These are phyloP conservation scores for Podotricha telesiphe DNA, from an alignment of 2,888 invertebrate genomes.

Conservation along the genomic window DNA sequence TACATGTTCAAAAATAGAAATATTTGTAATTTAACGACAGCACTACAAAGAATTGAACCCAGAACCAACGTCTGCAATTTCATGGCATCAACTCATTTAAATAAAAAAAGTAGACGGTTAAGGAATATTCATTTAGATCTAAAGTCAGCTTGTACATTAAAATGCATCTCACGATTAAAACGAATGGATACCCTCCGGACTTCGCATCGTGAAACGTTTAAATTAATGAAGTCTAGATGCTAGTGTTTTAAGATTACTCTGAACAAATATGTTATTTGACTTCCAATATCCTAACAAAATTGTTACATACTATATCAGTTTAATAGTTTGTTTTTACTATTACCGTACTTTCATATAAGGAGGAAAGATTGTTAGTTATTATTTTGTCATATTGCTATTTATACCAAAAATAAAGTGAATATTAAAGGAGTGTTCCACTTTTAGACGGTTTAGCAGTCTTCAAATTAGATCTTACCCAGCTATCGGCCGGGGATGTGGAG, in stretches of 20 bases:
- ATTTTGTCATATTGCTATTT: background rate
- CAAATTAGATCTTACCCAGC: slow-evolving; percentile 84
- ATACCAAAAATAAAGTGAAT: background rate
- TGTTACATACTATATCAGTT: background rate
- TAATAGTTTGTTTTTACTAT: too few species aligned
- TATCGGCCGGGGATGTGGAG: slow-evolving; percentile 79
- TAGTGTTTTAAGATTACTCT: slow-evolving; percentile 26
- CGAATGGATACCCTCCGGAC: slow-evolving; percentile 39
- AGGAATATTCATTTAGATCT: slow-evolving; percentile 44
- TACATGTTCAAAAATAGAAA: too few species aligned
- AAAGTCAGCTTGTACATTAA: slow-evolving; percentile 44
- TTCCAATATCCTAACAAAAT: slow-evolving; percentile 25
- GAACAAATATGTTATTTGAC: slow-evolving; percentile 29
- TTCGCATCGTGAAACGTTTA: slow-evolving; percentile 38
- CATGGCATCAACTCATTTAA: background rate
- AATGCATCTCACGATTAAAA: slow-evolving; percentile 44
- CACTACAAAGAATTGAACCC: background rate
- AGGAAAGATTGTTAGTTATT: too few species aligned
- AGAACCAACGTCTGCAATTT: background rate
- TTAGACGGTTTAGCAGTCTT: slow-evolving; percentile 74
- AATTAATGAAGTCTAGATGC: slow-evolving; percentile 44
- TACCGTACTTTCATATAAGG: too few species aligned
- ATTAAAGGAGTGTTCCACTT: slow-evolving; percentile 12
- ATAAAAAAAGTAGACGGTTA: slow-evolving; percentile 28
- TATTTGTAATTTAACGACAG: too few species aligned